These are phyloP conservation scores for Monarcha castaneiventris DNA, from an alignment of 2,113 vertebrate genomes.

Conservation along the genomic window DNA sequence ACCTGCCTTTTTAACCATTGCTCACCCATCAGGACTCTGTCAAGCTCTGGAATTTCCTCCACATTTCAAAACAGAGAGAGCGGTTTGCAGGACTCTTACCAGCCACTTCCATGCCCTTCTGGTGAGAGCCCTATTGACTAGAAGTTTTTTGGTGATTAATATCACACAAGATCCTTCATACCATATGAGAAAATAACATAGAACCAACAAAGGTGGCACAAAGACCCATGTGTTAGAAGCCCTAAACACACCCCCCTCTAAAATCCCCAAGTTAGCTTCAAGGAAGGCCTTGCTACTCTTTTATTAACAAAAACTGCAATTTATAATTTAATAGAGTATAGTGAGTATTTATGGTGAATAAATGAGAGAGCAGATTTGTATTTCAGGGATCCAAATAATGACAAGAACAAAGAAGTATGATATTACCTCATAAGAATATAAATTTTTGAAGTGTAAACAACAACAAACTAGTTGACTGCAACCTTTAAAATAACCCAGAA, in stretches of 20 bases:
- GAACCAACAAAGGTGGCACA: neutral
- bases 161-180: neutral
- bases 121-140: neutral
- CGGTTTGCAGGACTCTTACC: neutral
- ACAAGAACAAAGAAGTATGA: neutral
- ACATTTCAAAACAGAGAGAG: neutral
- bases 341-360: neutral
- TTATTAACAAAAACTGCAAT: neutral
- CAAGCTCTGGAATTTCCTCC: neutral
- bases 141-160: neutral
- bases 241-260: neutral
- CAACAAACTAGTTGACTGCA: neutral
- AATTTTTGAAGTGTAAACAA: neutral
- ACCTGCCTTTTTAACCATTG: neutral
- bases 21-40: neutral
- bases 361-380: neutral
- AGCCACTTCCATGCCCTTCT: neutral
- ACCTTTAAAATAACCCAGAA: neutral
- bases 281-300: neutral
- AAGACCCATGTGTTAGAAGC: neutral
- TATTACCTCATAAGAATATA: neutral
- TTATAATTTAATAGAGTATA: neutral
- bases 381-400: neutral
- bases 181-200: fast-evolving
- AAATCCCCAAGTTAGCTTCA: neutral